A percentile compares a stretch with the other conserved stretches of the same genome.
These are phyloP conservation scores for Medauroidea extradentata DNA, from an alignment of 1,140 invertebrate genomes.

Conservation along the genomic window DNA sequence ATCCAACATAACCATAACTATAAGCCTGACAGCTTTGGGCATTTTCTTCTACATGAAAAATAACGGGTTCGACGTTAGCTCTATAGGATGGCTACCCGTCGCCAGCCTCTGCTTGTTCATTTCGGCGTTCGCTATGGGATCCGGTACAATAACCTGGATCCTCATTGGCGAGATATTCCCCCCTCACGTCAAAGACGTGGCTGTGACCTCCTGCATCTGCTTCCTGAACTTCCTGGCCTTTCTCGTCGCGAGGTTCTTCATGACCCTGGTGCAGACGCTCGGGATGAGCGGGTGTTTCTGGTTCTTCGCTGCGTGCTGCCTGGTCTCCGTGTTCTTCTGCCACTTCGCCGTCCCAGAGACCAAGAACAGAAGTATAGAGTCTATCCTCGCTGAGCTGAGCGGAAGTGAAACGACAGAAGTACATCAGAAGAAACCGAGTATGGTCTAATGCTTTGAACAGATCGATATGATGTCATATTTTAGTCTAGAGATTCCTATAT, in stretches of 20 bases:
- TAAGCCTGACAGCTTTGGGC: slow-evolving; percentile 42
- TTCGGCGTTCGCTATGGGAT: slow-evolving; percentile 46
- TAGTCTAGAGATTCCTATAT: too few species aligned
- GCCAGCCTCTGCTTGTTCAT: slow-evolving; percentile 51
- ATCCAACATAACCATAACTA: slow-evolving; percentile 44
- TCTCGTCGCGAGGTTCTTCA: slow-evolving; percentile 52
- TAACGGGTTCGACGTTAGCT: slow-evolving; percentile 28
- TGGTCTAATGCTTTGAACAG: background rate
- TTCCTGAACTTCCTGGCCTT: slow-evolving; percentile 56
- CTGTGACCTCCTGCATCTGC: slow-evolving; percentile 68
- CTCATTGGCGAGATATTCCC: slow-evolving; percentile 63
- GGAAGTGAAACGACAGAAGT: slow-evolving; percentile 23
- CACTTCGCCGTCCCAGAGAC: slow-evolving; percentile 58
- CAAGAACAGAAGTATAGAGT: slow-evolving; percentile 54
- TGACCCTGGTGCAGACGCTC: slow-evolving; percentile 40
- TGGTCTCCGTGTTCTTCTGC: slow-evolving; percentile 44
- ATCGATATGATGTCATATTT: too few species aligned
- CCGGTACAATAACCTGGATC: slow-evolving; percentile 53
- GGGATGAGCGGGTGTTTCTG: slow-evolving; percentile 52
- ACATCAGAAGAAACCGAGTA: background rate
- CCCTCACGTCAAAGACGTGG: slow-evolving; percentile 70
- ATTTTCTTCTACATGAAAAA: slow-evolving; percentile 43
- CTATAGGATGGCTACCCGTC: slow-evolving; percentile 49
- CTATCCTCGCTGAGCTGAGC: slow-evolving; percentile 47
- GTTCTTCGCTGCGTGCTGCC: slow-evolving; percentile 51